Conservation (phyloP, 2,113 vertebrate genomes). For the Amblyornis subalaris region DNA sequence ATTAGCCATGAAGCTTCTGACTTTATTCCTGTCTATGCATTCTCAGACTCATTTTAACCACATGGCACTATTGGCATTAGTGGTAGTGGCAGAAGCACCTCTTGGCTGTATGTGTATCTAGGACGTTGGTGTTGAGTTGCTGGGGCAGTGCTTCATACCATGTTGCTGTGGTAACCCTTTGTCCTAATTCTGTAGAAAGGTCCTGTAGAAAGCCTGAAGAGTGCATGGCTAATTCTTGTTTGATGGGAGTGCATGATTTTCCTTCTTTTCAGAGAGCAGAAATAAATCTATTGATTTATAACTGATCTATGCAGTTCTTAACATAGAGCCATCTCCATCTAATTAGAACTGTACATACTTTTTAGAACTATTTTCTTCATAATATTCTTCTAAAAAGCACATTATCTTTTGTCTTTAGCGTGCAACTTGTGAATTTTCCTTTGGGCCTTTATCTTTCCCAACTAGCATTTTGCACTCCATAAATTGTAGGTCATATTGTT, state of each 20-base stretch:
- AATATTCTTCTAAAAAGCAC: neutral
- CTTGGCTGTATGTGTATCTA: neutral
- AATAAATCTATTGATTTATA: neutral
- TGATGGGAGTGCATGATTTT: neutral
- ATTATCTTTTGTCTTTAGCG: neutral
- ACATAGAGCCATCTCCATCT: neutral
- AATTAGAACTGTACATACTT: neutral
- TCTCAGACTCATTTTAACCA: neutral
- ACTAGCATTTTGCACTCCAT: neutral
- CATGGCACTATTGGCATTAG: neutral
- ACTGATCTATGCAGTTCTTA: neutral
- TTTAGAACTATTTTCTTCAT: neutral
- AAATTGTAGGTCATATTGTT: conserved; percentile 2
- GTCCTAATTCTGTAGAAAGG: neutral
- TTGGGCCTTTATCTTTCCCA: neutral
- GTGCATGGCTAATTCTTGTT: neutral
- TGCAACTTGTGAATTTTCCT: neutral
- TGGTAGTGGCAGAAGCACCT: neutral
- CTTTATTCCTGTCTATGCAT: neutral
- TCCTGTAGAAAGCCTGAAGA: neutral
- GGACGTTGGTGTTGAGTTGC: neutral
- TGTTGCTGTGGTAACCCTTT: conserved; percentile 8
- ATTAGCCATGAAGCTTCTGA: neutral
- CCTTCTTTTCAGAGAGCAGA: neutral
- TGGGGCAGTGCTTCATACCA: neutral